Evolutionary conservation across 2,113 vertebrate species (phyloP).

Genomic region (Neolamprologus fasciatus): DNA sequence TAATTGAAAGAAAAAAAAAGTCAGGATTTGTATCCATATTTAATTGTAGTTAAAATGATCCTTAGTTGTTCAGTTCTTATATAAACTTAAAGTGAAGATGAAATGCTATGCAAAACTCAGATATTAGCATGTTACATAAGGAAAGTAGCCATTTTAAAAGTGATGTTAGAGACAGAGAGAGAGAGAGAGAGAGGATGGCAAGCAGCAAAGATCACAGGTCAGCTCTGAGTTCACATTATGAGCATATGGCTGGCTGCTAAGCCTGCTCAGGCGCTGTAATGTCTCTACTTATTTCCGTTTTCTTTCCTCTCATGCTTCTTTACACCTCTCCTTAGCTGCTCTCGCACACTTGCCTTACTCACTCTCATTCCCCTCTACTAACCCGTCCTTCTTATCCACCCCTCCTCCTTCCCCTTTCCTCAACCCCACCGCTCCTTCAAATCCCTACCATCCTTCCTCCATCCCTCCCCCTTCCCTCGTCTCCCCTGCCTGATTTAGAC

Average conservation of each 20-base stretch:
- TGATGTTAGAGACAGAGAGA: not conserved
- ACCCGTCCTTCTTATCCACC: not conserved
- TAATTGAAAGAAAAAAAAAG: not conserved
- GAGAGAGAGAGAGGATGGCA: not conserved
- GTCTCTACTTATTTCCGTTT: not conserved
- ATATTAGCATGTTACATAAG: not conserved
- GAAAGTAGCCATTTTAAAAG: not conserved
- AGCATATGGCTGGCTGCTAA: not conserved
- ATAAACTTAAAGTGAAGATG: not conserved
- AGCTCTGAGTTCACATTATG: not conserved
- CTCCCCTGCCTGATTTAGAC: conserved; percentile 53
- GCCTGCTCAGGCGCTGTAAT: not conserved
- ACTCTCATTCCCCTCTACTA: not conserved
- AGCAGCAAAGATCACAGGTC: conserved; percentile 11
- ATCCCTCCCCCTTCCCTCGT: not conserved
- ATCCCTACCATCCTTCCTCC: not conserved
- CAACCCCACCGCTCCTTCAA: not conserved
- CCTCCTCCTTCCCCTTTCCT: not conserved
- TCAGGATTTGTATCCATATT: not conserved
- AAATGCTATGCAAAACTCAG: not conserved
- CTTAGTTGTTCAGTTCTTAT: not conserved
- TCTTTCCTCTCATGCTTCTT: not conserved
- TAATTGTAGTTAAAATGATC: not conserved
- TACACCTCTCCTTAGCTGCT: not conserved
- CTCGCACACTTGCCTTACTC: not conserved